Base-by-base conservation (phyloP, 2,797 vertebrate species). In the Falco peregrinus region DNA sequence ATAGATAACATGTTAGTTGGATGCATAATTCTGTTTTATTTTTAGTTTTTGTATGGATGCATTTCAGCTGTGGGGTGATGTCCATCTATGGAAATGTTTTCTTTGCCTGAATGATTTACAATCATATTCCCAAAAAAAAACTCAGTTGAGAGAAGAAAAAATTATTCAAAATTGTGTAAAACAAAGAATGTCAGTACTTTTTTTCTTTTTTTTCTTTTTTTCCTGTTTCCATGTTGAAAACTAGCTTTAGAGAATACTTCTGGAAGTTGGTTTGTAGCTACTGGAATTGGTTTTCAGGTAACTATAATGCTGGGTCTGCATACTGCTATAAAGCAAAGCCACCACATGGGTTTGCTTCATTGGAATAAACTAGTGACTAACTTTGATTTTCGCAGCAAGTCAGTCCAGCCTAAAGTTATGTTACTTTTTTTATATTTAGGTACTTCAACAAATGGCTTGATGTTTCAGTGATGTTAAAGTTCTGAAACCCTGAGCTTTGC, bases 1-100 rank as follows among this genome's bases (percentile, higher is more conserved):
- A 93, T 74, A 91, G 77, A 70, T 94, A 96, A 76, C 57, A 79
- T 0, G 0, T 79, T 91, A 81, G 76, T 59, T 82, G 83, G 63
- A 84, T 93, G 45, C 70, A 60, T 88, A 91, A 84, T 95, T 95
- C 59, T 79, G 80, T 50, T 95, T 93, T 95, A 88, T 85, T 95
- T 96, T 95, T 95, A 86, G 79, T 3, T 71, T 84, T 80, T 88
- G 37, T 91, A 73, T 92, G 83, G 73, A 86, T 75, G 22, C 51
- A 37, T 90, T 91, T 95, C 79, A 79, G 22, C 76, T 88, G 56
- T 79, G 65, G 37, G 37, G 76, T 93, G 76, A 80, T 84, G 89
- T 31, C 84, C 77, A 84, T 91, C 76, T 95, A 88, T 94, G 91
- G 80, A 88, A 89, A 71, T 82, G 59, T 80, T 92, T 89, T 81